Base-by-base conservation (phyloP, 1,140 invertebrate genomes). In the Lordiphosa collinella region DNA sequence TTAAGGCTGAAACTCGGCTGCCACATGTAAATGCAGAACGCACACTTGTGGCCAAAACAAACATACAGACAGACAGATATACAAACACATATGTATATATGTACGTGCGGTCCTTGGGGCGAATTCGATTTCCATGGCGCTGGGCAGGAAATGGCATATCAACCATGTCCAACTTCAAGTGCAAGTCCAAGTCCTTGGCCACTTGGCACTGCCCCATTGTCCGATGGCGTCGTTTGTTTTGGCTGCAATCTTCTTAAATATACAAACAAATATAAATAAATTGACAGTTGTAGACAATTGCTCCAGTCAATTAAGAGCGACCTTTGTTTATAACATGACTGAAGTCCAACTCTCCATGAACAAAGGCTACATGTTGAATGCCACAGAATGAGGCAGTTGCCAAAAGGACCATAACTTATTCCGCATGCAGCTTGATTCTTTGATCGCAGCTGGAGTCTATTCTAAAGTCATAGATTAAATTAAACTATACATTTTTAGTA, bases 191-290 rank as follows among this genome's bases (percentile, higher is more conserved):
- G 25, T 29, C 25, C 25, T 29, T 29, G 25, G 25, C 25, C 25
- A 29, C 25, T 29, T 29, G 25, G 6, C 25, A 29, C 6, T 8
- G 25, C 25, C 29, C 41, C 41, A 44, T 44, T 44, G 41, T 44
- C 29, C 29, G 9, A 31, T 44, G 41, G 41, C 41, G 22, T 44
- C 41, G 41, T 44, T 44, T 44, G 41, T 44, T 38, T 44, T 13
- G 41, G 41, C 41, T 44, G 41, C n/a, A 31, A 44, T 31, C 41
- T 29, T 44, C 41, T 44, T 44, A 44, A 44, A 44, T 44, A 44
- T 44, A 44, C 41, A 44, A 13, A 25, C 41, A 44, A 44, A 44
- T 44, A 44, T 44, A 44, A 44, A 44, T 44, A 44, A 44, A 44
- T 44, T 44, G 41, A 44, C 41, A 44, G 41, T 25, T 31, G 16